phyloP scores from a whole-genome alignment of 2,113 vertebrate species.

The Pontoporia blainvillei region DNA sequence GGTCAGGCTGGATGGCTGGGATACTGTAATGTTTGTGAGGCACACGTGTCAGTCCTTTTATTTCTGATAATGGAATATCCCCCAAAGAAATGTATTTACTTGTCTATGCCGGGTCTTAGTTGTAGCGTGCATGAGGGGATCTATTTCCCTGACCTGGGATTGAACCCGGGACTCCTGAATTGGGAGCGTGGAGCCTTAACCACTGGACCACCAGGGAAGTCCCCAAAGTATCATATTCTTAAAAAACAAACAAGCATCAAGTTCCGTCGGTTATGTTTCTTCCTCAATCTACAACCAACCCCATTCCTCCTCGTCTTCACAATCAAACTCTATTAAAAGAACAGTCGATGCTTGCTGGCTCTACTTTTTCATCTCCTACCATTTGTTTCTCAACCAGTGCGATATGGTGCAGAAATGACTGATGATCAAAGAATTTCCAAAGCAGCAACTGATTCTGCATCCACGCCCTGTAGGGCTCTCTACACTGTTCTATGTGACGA shows the following conservation, averaged over 20 bases:
- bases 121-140: no score
- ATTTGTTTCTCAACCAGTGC: not conserved
- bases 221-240: not conserved
- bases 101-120: no score
- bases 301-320: not conserved
- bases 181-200: no score
- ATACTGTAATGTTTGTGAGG: not conserved
- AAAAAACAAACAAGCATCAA: not conserved
- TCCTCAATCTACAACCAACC: not conserved
- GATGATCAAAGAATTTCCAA: not conserved
- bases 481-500: fast-evolving
- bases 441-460: not conserved
- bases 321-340: not conserved
- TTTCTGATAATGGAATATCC: not conserved
- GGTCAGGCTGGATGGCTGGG: not conserved
- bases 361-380: not conserved
- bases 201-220: no score
- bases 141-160: no score
- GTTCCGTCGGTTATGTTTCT: not conserved
- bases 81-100: no score
- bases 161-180: no score
- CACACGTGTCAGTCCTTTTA: not conserved
- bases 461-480: not conserved
- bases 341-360: not conserved
- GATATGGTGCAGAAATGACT: not conserved